phyloP scores from a whole-genome alignment of 92 coral and sea anemone species.

The Meandrina meandrites region DNA sequence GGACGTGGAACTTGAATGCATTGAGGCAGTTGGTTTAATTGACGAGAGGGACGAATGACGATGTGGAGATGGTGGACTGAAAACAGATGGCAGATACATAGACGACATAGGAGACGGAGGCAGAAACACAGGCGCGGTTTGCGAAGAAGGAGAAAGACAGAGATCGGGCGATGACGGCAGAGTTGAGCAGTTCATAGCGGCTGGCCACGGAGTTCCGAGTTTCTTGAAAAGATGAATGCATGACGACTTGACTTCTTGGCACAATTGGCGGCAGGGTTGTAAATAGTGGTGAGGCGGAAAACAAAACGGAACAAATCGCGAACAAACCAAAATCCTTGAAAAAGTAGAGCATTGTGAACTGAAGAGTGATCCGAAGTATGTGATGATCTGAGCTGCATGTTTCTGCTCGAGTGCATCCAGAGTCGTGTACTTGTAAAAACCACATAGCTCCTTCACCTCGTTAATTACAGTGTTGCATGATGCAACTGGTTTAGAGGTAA shows the following conservation, averaged over 20 bases:
- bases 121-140: neutral
- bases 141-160: constrained; percentile 14
- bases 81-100: neutral
- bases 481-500: constrained; percentile 8
- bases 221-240: constrained; percentile 4
- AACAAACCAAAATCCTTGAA: constrained; percentile 13
- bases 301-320: neutral
- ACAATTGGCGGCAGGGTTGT: constrained; percentile 2
- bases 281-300: neutral
- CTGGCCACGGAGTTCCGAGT: constrained; percentile 13
- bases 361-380: neutral
- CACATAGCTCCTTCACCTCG: constrained; percentile 6
- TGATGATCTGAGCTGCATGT: constrained; percentile 1
- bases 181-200: neutral
- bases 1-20: neutral
- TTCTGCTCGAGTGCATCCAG: constrained; percentile 6
- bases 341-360: neutral
- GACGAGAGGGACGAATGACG: neutral
- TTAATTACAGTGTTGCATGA: neutral
- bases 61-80: neutral
- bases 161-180: constrained; percentile 1
- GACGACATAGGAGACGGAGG: neutral
- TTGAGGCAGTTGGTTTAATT: constrained; percentile 3
- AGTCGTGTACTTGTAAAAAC: neutral
- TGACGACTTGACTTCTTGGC: constrained; percentile 6